Evolutionary conservation across 2,888 invertebrate genomes (phyloP).

Genomic region (Conomelus anceps): DNA sequence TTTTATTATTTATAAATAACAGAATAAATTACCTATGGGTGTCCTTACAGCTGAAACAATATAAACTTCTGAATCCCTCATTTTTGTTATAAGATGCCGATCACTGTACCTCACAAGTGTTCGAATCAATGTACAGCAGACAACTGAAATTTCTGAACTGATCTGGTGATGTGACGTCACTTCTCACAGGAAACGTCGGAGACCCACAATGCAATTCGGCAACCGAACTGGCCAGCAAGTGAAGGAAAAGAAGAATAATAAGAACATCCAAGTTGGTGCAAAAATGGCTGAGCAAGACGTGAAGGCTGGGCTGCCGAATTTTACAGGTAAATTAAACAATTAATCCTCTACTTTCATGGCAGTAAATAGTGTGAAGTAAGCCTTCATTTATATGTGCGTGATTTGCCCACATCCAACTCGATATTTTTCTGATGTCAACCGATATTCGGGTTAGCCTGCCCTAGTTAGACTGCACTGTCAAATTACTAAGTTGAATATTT

Average conservation of each 20-base stretch:
- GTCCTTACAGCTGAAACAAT: slow-evolving; percentile 76
- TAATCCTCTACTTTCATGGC: neutral
- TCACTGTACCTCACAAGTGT: neutral
- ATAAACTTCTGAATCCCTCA: slow-evolving; percentile 48
- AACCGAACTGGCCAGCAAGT: slow-evolving; percentile 12
- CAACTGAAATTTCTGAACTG: slow-evolving; percentile 3
- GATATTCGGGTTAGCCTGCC: neutral
- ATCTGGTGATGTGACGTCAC: neutral
- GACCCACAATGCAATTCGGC: slow-evolving; percentile 27
- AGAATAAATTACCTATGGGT: slow-evolving; percentile 62
- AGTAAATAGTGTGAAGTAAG: neutral
- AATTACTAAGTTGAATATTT: neutral
- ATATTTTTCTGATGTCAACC: neutral
- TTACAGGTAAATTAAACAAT: slow-evolving; percentile 29
- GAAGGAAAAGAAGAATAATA: neutral
- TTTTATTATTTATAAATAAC: neutral
- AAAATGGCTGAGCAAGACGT: slow-evolving; percentile 35
- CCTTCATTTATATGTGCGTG: neutral
- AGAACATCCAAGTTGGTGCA: slow-evolving; percentile 29
- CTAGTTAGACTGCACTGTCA: neutral
- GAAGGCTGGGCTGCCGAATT: slow-evolving; percentile 29
- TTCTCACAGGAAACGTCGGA: neutral
- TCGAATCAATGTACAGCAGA: slow-evolving; percentile 3
- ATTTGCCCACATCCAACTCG: neutral
- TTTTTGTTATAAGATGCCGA: neutral